A percentile compares a stretch with the other conserved stretches of the same genome.
Conservation (phyloP, 2,888 invertebrate genomes). For the Tinea pellionella region DNA sequence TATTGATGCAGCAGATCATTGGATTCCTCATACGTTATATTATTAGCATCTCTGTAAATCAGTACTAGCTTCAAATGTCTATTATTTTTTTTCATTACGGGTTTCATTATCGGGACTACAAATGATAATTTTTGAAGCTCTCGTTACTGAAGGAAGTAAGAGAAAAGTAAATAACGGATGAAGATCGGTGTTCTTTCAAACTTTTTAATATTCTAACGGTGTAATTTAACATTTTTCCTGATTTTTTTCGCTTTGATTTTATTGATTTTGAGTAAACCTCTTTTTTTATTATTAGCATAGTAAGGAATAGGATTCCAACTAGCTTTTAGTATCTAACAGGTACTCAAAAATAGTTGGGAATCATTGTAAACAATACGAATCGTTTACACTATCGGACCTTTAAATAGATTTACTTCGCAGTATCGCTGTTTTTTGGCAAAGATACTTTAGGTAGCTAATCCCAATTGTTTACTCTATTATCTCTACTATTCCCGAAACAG, state of each 20-base stretch:
- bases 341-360: background rate
- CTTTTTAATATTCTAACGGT: no score
- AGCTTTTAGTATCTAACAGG: no score
- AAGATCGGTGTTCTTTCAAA: no score
- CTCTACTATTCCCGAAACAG: background rate
- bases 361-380: background rate
- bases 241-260: no score
- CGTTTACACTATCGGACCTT: background rate
- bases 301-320: no score
- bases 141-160: no score
- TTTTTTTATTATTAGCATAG: no score
- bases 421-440: background rate
- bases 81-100: background rate
- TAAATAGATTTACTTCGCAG: slow-evolving; percentile 4
- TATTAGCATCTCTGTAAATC: background rate
- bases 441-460: background rate
- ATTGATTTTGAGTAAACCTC: no score
- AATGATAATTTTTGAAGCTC: no score
- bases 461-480: background rate
- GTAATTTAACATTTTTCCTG: no score
- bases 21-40: background rate
- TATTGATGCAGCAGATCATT: background rate
- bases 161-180: no score
- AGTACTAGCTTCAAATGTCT: background rate
- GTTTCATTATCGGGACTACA: no score